Percentiles rank a stretch among this genome's conserved stretches.
These are phyloP conservation scores for Hyphantria cunea DNA, from an alignment of 1,140 invertebrate genomes.

Conservation along the genomic window DNA sequence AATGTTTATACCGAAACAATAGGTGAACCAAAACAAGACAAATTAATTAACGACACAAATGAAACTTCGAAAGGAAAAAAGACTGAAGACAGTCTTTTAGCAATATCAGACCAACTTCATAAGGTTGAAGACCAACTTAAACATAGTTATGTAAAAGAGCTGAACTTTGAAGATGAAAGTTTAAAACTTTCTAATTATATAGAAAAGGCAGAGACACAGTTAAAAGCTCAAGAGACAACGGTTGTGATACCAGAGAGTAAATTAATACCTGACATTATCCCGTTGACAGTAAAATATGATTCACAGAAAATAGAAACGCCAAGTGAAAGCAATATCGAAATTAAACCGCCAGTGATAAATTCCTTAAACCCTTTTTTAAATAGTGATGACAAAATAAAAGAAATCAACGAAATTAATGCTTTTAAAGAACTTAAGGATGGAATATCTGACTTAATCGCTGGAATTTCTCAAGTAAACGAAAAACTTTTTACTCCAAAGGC, in stretches of 20 bases:
- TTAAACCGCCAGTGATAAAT: constrained; percentile 40
- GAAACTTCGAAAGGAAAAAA: constrained; percentile 59
- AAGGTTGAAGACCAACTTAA: constrained; percentile 79
- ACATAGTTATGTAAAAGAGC: constrained; percentile 71
- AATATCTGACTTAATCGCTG: constrained; percentile 78
- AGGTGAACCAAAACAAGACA: constrained; percentile 30
- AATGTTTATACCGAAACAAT: constrained; percentile 38
- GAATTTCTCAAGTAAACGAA: constrained; percentile 77
- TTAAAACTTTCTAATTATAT: constrained; percentile 53
- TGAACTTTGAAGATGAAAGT: constrained; percentile 65
- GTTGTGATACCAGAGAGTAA: constrained; percentile 44
- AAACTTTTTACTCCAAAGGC: constrained; percentile 69
- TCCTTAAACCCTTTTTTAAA: constrained; percentile 69
- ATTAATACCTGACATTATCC: constrained; percentile 48
- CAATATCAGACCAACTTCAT: constrained; percentile 76
- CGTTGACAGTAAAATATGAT: constrained; percentile 53
- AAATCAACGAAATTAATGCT: constrained; percentile 77
- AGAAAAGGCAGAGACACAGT: constrained; percentile 43
- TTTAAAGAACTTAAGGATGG: constrained; percentile 80
- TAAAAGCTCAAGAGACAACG: constrained; percentile 47
- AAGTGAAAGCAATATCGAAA: constrained; percentile 28
- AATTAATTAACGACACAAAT: constrained; percentile 25
- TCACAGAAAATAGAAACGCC: constrained; percentile 40
- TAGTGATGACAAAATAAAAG: constrained; percentile 64
- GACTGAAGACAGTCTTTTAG: constrained; percentile 77